Base-by-base conservation (phyloP, 2,797 vertebrate species). In the Discoglossus pictus region DNA sequence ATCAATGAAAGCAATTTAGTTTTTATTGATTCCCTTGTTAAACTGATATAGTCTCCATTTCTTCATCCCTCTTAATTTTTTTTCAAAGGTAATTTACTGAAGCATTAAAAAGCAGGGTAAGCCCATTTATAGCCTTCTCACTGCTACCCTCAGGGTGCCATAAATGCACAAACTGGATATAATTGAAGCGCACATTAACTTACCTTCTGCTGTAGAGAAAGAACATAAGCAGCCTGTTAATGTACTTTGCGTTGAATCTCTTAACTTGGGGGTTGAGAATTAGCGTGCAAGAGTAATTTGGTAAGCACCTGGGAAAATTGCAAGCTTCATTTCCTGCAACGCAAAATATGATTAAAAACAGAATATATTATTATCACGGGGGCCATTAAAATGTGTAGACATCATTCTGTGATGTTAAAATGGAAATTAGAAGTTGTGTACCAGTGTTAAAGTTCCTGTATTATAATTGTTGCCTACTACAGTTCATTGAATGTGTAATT, bases 311-410 rank as follows among this genome's bases (percentile, higher is more conserved):
- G 93, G 94, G 93, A 96, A 94, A 96, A 94, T 86, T 87, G 84
- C 82, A 89, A 89, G 89, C 87, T 88, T 89, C 86, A 89, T 88
- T 87, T 90, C 82, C 85, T 89, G 82, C 84, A 88, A 87, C 73
- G 80, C 86, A 86, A 91, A 98, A 95, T 93, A 94, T 95, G 93
- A 98, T 95, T 98, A 97, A 94, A 93, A 94, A 83, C 91, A 91
- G 87, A 89, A 91, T 93, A 92, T 95, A 94, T 93, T 95, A 95
- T 95, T 93, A 91, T 92, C 94, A 90, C 79, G 92, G 95, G 96
- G 88, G 84, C 91, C 89, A 94, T 99, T 96, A 93, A 95, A 97
- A 88, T 92, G 92, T 96, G 92, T 93, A 95, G 93, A 96, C 92
- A 92, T 93, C 92, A 91, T 90, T 94, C 82, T 89, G 75, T 88